Conservation (phyloP, 2,888 invertebrate genomes). For the Eristalinus sepulchralis region DNA sequence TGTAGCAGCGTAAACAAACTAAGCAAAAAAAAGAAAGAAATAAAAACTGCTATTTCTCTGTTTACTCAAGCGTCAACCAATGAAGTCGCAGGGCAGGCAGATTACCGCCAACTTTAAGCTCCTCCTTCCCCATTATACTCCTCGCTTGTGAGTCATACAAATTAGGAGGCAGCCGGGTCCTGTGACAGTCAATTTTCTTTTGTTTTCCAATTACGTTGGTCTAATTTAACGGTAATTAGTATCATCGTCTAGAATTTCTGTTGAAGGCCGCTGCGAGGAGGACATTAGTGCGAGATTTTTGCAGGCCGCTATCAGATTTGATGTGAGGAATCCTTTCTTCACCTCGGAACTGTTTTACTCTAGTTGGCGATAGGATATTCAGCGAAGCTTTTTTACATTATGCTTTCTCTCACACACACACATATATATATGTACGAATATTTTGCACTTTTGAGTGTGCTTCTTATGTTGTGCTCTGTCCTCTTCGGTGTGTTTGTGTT, state of each 20-base stretch:
- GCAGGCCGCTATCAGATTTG: background rate
- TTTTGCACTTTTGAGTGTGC: constrained; percentile 27
- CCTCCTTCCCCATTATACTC: constrained; percentile 33
- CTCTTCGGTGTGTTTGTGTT: constrained; percentile 24
- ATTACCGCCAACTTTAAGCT: constrained; percentile 50
- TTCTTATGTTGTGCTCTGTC: background rate
- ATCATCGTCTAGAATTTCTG: background rate
- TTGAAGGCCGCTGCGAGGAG: background rate
- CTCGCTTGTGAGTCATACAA: constrained; percentile 47
- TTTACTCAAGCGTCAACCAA: background rate
- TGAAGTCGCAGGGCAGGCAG: background rate
- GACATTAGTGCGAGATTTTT: background rate
- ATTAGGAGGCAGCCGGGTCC: constrained; percentile 20
- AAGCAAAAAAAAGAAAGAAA: background rate
- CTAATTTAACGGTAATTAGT: background rate
- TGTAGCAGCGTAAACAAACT: background rate
- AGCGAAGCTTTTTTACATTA: constrained; percentile 52
- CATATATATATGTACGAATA: too few species aligned
- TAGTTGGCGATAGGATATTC: background rate
- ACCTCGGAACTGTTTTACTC: too few species aligned
- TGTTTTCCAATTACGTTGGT: constrained; percentile 3
- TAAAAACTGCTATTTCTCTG: background rate
- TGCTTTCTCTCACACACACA: constrained; percentile 30
- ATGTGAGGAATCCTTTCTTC: background rate
- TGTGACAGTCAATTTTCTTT: constrained; percentile 28